Conservation (phyloP, 2,797 vertebrate genomes). For the Acomys russatus region DNA sequence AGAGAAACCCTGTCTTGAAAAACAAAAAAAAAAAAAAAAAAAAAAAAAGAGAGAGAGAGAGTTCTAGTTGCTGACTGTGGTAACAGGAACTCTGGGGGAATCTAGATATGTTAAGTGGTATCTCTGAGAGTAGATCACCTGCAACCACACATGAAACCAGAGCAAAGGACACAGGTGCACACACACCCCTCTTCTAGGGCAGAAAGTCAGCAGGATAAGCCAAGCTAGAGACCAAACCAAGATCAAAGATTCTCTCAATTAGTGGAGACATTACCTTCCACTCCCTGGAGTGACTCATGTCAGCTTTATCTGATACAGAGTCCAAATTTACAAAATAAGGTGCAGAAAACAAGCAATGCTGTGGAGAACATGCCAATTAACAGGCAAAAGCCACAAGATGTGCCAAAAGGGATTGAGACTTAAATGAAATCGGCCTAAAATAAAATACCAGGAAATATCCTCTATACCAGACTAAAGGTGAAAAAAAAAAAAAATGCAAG, state of each 20-base stretch:
- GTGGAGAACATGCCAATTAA: slow-evolving; percentile 53
- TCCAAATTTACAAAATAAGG: slow-evolving; percentile 73
- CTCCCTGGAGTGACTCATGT: slow-evolving; percentile 79
- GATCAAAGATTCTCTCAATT: slow-evolving; percentile 83
- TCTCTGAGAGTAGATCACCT: not conserved
- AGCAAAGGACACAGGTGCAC: not conserved
- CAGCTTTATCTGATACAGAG: slow-evolving; percentile 62
- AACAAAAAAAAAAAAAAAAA: too few species aligned
- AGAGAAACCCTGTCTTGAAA: too few species aligned
- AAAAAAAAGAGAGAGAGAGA: too few species aligned
- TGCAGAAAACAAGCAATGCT: slow-evolving; percentile 67
- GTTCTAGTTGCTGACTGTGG: slow-evolving; percentile 27
- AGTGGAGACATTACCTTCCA: slow-evolving; percentile 74
- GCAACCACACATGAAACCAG: slow-evolving; percentile 7
- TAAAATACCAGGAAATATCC: slow-evolving; percentile 38
- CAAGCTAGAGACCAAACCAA: slow-evolving; percentile 28
- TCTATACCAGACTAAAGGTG: slow-evolving; percentile 2
- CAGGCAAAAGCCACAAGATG: slow-evolving; percentile 2
- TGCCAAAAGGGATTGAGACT: slow-evolving; percentile 1
- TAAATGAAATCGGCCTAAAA: slow-evolving; percentile 12
- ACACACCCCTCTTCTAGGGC: not conserved
- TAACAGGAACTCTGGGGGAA: not conserved
- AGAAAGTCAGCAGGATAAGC: slow-evolving; percentile 45
- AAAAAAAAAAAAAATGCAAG: not conserved
- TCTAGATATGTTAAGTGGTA: not conserved